phyloP scores from a whole-genome alignment of 2,797 vertebrate genomes.

The Cygnus olor region DNA sequence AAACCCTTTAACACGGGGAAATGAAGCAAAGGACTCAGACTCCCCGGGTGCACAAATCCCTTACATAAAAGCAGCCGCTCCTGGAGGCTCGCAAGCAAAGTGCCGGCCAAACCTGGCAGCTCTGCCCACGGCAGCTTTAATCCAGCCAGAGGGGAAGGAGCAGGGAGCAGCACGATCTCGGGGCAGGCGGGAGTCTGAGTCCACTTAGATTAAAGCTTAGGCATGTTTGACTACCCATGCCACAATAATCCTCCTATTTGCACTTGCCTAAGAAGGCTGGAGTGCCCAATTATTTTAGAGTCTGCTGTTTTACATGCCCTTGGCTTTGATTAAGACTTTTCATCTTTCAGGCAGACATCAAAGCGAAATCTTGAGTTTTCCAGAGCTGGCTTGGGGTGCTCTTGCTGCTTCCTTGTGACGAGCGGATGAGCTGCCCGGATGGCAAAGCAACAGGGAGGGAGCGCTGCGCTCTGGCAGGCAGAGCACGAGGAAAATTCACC shows the following conservation, averaged over 20 bases:
- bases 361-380: constrained; percentile 21
- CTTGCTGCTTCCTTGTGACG: not conserved
- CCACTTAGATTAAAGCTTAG: not conserved
- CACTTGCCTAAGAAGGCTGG: not conserved
- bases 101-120: not conserved
- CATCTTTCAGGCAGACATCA: constrained; percentile 40
- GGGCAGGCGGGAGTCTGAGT: rapidly evolving
- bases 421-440: not conserved
- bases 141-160: not conserved
- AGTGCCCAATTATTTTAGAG: constrained; percentile 10
- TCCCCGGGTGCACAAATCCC: not conserved
- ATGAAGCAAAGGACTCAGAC: not conserved
- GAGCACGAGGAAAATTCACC: not conserved
- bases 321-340: constrained; percentile 54
- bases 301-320: not conserved
- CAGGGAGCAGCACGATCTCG: not conserved
- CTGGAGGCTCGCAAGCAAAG: not conserved
- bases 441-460: not conserved
- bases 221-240: not conserved
- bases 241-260: not conserved
- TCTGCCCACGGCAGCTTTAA: not conserved
- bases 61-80: not conserved
- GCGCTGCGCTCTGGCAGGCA: not conserved
- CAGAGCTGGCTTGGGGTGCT: not conserved
- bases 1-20: not conserved